Percentiles rank a stretch among this genome's conserved stretches.
phyloP scores from a whole-genome alignment of 2,113 vertebrate genomes.

The pig (Sus scrofa) region DNA sequence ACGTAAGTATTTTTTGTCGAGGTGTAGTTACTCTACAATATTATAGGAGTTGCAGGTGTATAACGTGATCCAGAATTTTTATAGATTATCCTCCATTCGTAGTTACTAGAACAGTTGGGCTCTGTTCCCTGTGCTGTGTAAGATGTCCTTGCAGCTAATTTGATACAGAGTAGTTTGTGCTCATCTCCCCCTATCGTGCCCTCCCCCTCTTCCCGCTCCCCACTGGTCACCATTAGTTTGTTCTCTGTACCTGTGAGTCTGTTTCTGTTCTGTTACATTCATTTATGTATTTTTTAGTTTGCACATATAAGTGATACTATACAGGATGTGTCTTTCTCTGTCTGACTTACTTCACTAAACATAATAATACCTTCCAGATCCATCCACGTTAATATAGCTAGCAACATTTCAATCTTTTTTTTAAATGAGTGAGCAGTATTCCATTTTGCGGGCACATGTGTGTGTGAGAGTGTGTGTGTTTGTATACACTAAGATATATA shows the following conservation, averaged over 20 bases:
- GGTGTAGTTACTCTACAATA: accelerated
- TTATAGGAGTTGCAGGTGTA: background rate
- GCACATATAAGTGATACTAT: background rate
- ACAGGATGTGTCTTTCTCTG: background rate
- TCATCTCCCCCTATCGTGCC: background rate
- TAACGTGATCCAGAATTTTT: background rate
- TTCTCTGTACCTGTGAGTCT: background rate
- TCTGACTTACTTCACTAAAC: background rate
- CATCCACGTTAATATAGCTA: accelerated
- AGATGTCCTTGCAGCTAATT: accelerated
- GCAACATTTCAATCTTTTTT: background rate
- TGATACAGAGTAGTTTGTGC: background rate
- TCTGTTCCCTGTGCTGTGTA: background rate
- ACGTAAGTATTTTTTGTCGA: background rate
- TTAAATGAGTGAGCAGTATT: background rate
- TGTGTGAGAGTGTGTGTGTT: background rate
- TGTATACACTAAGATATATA: too few species aligned
- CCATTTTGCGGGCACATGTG: background rate
- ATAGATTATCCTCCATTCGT: too few species aligned
- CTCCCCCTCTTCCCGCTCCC: background rate
- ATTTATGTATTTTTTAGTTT: background rate
- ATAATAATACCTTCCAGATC: background rate
- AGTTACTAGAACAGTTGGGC: background rate
- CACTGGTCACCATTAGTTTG: background rate
- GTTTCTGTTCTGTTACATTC: background rate